Evolutionary conservation across 2,113 vertebrate genomes (phyloP).

Genomic region (Tylochromis polylepis): DNA sequence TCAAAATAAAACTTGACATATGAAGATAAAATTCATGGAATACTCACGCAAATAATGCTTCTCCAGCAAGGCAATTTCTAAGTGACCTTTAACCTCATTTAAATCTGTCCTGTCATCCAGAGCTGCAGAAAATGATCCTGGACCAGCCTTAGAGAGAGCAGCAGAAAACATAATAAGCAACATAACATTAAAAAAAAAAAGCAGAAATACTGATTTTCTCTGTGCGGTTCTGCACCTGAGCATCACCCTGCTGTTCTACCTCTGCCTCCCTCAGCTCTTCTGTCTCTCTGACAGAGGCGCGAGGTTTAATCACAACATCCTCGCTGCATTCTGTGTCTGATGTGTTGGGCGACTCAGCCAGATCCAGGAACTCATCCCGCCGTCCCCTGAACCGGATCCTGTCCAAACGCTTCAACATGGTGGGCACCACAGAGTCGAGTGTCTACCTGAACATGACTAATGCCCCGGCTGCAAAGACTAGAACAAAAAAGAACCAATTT

Average conservation of each 20-base stretch:
- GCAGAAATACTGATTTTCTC: neutral
- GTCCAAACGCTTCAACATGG: constrained; percentile 93
- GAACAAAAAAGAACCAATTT: neutral
- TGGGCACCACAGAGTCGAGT: constrained; percentile 72
- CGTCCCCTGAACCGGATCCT: constrained; percentile 94
- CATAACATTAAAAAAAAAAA: neutral
- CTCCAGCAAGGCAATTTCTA: constrained; percentile 96
- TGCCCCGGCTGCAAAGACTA: neutral
- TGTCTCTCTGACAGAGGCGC: constrained; percentile 70
- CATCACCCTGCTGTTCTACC: constrained; percentile 54
- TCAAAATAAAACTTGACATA: neutral
- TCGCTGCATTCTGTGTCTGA: constrained; percentile 92
- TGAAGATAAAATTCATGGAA: neutral
- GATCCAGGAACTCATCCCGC: constrained; percentile 90
- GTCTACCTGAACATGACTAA: constrained; percentile 55
- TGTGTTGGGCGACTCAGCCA: constrained; percentile 88
- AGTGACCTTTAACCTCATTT: constrained; percentile 94
- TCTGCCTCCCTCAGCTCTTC: constrained; percentile 87
- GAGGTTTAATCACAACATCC: constrained; percentile 77
- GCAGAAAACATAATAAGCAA: neutral
- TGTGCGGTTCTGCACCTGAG: constrained; percentile 24
- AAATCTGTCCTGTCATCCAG: constrained; percentile 86
- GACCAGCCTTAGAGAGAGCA: constrained; percentile 73
- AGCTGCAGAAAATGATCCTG: constrained; percentile 80
- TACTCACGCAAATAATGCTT: constrained; percentile 97